Percentiles rank a stretch among this genome's conserved stretches.
Evolutionary conservation across 2,888 invertebrate species (phyloP).

Genomic region (Catocala nupta): DNA sequence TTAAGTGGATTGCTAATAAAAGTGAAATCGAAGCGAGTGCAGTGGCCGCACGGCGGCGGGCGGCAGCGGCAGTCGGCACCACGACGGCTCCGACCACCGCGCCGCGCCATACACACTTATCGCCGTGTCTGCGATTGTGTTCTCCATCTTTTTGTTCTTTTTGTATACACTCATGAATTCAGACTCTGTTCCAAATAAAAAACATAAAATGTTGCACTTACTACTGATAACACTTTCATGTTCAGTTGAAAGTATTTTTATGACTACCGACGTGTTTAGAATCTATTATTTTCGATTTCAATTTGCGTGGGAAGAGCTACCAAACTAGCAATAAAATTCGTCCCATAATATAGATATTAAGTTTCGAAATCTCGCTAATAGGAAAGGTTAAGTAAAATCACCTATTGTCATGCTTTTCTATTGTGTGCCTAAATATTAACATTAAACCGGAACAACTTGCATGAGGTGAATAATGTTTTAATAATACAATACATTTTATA

Average conservation of each 20-base stretch:
- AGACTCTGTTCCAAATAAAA: conserved; percentile 22
- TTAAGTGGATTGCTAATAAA: conserved; percentile 87
- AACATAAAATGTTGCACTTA: conserved; percentile 22
- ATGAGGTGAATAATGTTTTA: conserved; percentile 17
- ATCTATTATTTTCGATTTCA: conserved; percentile 43
- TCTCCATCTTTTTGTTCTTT: conserved; percentile 34
- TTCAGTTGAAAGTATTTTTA: conserved; percentile 48
- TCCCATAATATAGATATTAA: conserved; percentile 36
- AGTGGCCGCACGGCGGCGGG: conserved; percentile 75
- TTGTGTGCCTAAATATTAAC: conserved; percentile 35
- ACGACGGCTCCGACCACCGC: conserved; percentile 36
- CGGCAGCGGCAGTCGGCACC: conserved; percentile 41
- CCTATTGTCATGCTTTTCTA: conserved; percentile 33
- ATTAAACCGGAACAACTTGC: conserved; percentile 17
- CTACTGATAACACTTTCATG: conserved; percentile 38
- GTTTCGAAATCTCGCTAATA: conserved; percentile 42
- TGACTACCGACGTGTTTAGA: conserved; percentile 25
- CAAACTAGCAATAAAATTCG: conserved; percentile 37
- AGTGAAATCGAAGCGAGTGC: conserved; percentile 87
- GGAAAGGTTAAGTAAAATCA: conserved; percentile 35
- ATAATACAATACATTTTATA: conserved; percentile 12
- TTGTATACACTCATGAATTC: conserved; percentile 20
- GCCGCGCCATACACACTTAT: conserved; percentile 31
- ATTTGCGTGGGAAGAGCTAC: conserved; percentile 47
- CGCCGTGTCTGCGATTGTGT: conserved; percentile 31